phyloP scores from a whole-genome alignment of 2,888 invertebrate species.

The Diplolepis rosae region DNA sequence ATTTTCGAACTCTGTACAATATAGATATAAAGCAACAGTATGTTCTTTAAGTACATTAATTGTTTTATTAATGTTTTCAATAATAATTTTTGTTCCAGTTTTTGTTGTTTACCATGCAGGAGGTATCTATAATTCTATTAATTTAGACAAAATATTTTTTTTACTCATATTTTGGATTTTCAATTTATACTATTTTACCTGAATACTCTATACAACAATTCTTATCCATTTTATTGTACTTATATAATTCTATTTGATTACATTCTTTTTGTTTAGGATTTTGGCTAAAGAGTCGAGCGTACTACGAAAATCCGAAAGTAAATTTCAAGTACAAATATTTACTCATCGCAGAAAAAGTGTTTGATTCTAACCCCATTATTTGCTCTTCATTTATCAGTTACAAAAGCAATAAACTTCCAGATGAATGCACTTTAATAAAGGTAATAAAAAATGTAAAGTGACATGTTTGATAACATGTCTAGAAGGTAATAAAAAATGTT shows the following conservation, averaged over 20 bases:
- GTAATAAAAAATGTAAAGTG: conserved; percentile 54
- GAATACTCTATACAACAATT: too few species aligned
- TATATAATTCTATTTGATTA: background rate
- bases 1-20: conserved; percentile 47
- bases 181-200: background rate
- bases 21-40: conserved; percentile 42
- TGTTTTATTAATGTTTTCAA: conserved; percentile 32
- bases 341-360: conserved; percentile 61
- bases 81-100: conserved; percentile 38
- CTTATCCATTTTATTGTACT: background rate
- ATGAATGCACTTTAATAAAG: conserved; percentile 66
- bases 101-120: conserved; percentile 41
- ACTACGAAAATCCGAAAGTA: conserved; percentile 62
- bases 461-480: too few species aligned
- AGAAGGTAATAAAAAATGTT: too few species aligned
- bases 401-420: conserved; percentile 64
- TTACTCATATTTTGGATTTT: background rate
- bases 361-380: conserved; percentile 57
- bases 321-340: conserved; percentile 67
- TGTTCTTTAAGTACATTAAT: conserved; percentile 37
- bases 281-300: conserved; percentile 63
- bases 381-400: conserved; percentile 66
- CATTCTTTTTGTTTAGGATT: conserved; percentile 53
- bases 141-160: conserved; percentile 2
- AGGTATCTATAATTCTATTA: conserved; percentile 31